Evolutionary conservation across 2,797 vertebrate genomes (phyloP), one percentile per base, ranked within the genome.

Genomic region (Bradypodion ventrale): DNA sequence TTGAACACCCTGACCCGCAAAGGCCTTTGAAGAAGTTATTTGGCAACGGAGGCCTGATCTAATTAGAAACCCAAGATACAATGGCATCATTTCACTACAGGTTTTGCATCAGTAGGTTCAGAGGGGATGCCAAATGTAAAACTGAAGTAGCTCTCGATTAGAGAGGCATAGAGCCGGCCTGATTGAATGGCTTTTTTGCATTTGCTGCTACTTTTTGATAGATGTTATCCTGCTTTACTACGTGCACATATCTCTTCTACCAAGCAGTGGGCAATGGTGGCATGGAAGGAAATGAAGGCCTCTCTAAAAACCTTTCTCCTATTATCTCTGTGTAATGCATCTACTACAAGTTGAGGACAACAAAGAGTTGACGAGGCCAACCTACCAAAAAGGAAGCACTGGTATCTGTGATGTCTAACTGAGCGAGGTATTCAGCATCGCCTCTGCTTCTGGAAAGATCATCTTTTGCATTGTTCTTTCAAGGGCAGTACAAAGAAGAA

Each of bases 71-170:
- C 29, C 52, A 78, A 83, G 29, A 4, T 62, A 46, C 19, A 86
- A n/a, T 0, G 37, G 4, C 25, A 13, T 85, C 49, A 52, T 49
- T 72, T 89, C 76, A 87, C 3, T 37, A 0, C 10, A 81, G 75
- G 35, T 32, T 23, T 42, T 72, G 25, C 5, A 19, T 13, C 44
- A 63, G 0, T 4, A 44, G 80, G n/a, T 4, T 82, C 49, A 42
- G 78, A 78, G 12, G 27, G 19, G 29, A 73, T 82, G n/a, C 25
- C 66, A 88, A 92, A 84, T 10, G 23, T 35, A 76, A 85, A 89
- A 52, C 6, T 29, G 69, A 25, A 84, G 82, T 56, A 83, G 6
- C 4, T 0, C 37, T 63, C 44, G 0, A 0, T 15, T 62, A 44
- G 37, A 23, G 42, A 0, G 75, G 75, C 29, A 74, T 15, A 42